These are phyloP conservation scores for Riparia riparia DNA, from an alignment of 2,113 vertebrate genomes.

Conservation along the genomic window DNA sequence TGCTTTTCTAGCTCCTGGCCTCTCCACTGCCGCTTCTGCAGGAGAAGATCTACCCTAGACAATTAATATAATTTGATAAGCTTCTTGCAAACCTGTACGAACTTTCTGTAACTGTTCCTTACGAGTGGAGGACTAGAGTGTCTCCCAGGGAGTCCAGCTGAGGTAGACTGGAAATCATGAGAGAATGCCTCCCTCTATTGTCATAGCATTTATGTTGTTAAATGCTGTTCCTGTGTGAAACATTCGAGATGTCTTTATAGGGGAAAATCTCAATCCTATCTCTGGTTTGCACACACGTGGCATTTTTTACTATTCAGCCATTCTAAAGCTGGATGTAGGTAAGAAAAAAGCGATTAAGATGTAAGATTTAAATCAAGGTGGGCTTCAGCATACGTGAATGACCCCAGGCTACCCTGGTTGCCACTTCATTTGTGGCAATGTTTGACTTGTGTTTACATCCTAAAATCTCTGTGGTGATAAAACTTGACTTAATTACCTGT, in stretches of 20 bases:
- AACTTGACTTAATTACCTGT: neutral
- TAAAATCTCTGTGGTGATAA: neutral
- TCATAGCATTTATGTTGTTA: neutral
- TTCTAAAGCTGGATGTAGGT: neutral
- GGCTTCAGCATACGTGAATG: neutral
- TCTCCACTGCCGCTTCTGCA: neutral
- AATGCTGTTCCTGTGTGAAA: neutral
- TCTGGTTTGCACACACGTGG: neutral
- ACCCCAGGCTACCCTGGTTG: neutral
- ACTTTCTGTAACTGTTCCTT: neutral
- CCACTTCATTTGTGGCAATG: neutral
- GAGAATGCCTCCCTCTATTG: neutral
- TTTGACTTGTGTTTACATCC: neutral
- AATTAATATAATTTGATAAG: neutral
- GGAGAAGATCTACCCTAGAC: neutral
- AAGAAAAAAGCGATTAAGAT: neutral
- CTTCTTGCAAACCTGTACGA: neutral
- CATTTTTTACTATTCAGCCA: neutral
- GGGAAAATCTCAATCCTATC: neutral
- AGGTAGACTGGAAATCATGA: rapidly evolving
- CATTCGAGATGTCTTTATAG: neutral
- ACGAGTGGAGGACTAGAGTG: neutral
- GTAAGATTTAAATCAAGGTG: neutral
- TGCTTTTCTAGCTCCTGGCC: neutral
- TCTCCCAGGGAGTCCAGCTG: neutral